Base-by-base conservation (phyloP, 2,113 vertebrate species). In the Hassar affinis region DNA sequence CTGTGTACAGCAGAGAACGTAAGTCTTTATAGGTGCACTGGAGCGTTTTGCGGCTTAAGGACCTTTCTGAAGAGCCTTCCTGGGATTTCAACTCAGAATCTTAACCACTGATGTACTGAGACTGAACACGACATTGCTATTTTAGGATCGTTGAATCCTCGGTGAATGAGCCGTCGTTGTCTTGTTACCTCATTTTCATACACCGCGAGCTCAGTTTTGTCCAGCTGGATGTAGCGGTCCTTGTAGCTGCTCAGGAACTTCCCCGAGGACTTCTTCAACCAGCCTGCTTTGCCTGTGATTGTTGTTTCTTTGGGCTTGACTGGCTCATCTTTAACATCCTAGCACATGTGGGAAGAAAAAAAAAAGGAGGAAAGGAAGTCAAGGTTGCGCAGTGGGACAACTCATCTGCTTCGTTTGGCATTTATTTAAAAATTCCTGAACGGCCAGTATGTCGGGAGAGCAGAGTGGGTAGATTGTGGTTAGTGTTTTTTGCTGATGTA, bases 191-290 rank as follows among this genome's bases (percentile, higher is more conserved):
- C 97, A 0, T 94, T 95, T 87, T 98, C 96, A 14, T 92, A 99
- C 85, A 99, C 92, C 52, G 93, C 88, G 0, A 99, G 88, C 90
- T 96, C 95, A 0, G 96, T 95, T 88, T 92, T 95, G 80, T 93
- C 93, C 86, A 99, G 93, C 18, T 94, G 95, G 88, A 99, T 86
- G 89, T 95, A 99, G n/a, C 96, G 95, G 79, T 98, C 97, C 89
- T 98, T 99, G 90, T 97, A 99, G 88, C 93, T 89, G 0, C 94
- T 92, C 89, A 98, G 84, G 68, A 99, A 84, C 11, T 93, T 94
- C 2, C 96, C 95, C 0, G 94, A 93, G 89, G 93, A 96, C 90
- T 97, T 98, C 93, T 98, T 99, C 88, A 99, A 85, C 97, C 96
- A 98, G 86, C 98, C 97, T 0, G 95, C 94, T 87, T 98, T 98